These are phyloP conservation scores for Pachycephala philippinensis DNA, from an alignment of 2,113 vertebrate genomes.

Conservation along the genomic window DNA sequence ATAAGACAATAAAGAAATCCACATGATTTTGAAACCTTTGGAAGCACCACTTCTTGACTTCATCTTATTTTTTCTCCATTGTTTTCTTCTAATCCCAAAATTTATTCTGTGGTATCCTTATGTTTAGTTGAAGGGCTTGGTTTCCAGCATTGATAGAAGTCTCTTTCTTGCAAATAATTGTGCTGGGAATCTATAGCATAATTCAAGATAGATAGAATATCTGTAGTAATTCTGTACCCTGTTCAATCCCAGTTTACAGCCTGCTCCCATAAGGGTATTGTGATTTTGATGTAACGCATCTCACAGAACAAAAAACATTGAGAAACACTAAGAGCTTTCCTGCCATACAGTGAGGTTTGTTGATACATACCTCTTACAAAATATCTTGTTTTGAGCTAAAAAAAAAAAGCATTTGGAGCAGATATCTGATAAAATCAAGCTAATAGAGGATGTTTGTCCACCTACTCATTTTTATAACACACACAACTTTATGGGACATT, in stretches of 20 bases:
- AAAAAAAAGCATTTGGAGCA: not conserved
- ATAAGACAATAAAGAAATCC: not conserved
- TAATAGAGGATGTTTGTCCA: not conserved
- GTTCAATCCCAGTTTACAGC: not conserved
- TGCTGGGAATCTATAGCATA: not conserved
- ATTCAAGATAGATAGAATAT: not conserved
- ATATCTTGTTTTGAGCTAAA: not conserved
- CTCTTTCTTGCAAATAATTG: not conserved
- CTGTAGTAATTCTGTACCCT: not conserved
- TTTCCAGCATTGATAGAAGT: not conserved
- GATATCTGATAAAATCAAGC: not conserved
- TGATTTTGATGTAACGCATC: not conserved
- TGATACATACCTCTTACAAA: not conserved
- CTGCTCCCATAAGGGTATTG: not conserved
- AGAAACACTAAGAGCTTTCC: not conserved
- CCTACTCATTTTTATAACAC: not conserved
- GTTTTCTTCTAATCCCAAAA: not conserved
- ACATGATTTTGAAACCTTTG: not conserved
- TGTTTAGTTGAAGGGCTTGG: not conserved
- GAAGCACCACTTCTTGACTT: not conserved
- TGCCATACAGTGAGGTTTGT: not conserved
- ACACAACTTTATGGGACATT: not conserved
- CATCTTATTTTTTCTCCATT: not conserved
- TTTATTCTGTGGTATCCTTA: not conserved
- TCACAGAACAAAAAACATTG: not conserved